Conservation (phyloP, 2,113 vertebrate genomes). For the Pagrus major region DNA sequence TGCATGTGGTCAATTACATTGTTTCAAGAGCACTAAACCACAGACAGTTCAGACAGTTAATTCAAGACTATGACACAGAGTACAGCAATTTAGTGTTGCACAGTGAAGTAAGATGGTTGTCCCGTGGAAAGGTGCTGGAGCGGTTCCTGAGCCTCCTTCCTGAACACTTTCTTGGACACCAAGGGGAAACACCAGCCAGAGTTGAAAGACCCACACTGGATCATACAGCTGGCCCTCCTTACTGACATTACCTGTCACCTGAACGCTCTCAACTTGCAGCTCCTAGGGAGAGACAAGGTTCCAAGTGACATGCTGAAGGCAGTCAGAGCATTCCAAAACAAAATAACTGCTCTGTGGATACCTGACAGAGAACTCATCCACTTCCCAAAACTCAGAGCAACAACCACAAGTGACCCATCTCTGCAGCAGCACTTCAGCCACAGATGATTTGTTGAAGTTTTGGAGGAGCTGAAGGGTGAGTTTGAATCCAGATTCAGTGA, state of each 20-base stretch:
- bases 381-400: constrained; percentile 8
- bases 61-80: not conserved
- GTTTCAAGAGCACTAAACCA: too few species aligned
- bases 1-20: too few species aligned
- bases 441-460: too few species aligned
- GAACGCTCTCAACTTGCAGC: not conserved
- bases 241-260: not conserved
- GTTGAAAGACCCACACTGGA: not conserved
- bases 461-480: too few species aligned
- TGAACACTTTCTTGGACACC: not conserved
- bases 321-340: not conserved
- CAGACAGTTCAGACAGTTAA: too few species aligned
- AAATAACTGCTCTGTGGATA: constrained; percentile 3
- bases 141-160: not conserved
- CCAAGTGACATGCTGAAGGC: not conserved
- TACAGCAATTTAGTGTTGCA: not conserved
- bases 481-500: too few species aligned
- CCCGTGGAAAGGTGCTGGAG: not conserved
- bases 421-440: too few species aligned
- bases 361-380: not conserved
- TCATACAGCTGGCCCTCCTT: not conserved
- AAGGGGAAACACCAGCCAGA: not conserved
- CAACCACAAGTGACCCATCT: not conserved
- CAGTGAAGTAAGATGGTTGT: not conserved
- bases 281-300: not conserved